phyloP scores from a whole-genome alignment of 2,888 invertebrate genomes.

The Drosophila prolongata region DNA sequence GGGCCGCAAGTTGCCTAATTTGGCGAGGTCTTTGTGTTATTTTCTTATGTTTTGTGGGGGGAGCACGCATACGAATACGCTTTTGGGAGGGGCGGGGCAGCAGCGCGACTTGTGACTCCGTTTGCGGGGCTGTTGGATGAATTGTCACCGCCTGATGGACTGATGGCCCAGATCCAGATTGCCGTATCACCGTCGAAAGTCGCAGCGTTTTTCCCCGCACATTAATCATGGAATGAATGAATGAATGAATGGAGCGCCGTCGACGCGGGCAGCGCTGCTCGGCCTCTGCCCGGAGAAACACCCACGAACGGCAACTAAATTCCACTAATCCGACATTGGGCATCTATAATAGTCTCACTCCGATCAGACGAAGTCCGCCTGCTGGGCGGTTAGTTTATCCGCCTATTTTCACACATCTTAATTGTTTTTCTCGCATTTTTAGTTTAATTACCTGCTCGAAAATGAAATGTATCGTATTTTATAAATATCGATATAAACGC shows the following conservation, averaged over 20 bases:
- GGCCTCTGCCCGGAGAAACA: slow-evolving; percentile 35
- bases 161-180: slow-evolving; percentile 50
- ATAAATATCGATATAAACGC: background rate
- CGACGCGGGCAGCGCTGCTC: slow-evolving; percentile 28
- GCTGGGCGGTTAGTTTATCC: slow-evolving; percentile 3
- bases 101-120: slow-evolving; percentile 19
- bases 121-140: background rate
- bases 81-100: slow-evolving; percentile 52
- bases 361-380: background rate
- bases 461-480: slow-evolving; percentile 11
- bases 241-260: slow-evolving; percentile 35
- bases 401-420: slow-evolving; percentile 40
- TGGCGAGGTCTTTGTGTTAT: slow-evolving; percentile 24
- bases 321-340: background rate
- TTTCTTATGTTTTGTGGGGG: slow-evolving; percentile 1
- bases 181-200: slow-evolving; percentile 57
- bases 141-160: slow-evolving; percentile 16
- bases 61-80: background rate
- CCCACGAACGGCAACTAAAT: slow-evolving; percentile 18
- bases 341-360: background rate
- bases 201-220: slow-evolving; percentile 37
- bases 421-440: slow-evolving; percentile 37
- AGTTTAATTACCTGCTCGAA: slow-evolving; percentile 37
- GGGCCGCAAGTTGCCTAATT: slow-evolving; percentile 55
- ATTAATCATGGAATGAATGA: slow-evolving; percentile 59